Percentiles rank a stretch among this genome's conserved stretches.
Evolutionary conservation across 2,113 vertebrate species (phyloP).

Genomic region (Sebastes schlegelii): DNA sequence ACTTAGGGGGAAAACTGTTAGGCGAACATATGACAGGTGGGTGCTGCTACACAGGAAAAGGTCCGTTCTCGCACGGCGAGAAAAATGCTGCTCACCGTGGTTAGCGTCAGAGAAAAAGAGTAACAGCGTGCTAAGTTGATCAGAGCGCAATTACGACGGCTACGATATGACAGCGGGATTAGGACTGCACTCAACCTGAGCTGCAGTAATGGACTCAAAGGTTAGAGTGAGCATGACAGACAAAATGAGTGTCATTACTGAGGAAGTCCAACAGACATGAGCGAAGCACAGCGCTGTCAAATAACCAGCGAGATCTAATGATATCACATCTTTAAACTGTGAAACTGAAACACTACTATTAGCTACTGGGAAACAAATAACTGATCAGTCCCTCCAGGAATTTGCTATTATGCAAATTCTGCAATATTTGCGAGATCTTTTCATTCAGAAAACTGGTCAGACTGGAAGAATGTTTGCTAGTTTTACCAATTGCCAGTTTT

Average conservation of each 20-base stretch:
- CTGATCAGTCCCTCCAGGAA: neutral
- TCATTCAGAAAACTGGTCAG: neutral
- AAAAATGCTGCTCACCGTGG: conserved; percentile 23
- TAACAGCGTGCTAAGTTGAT: neutral
- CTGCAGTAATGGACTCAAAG: conserved; percentile 10
- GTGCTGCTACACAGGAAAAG: conserved; percentile 29
- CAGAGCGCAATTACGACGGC: neutral
- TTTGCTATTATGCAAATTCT: neutral
- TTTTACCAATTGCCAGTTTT: neutral
- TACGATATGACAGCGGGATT: conserved; percentile 12
- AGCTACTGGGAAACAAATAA: neutral
- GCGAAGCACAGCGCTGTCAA: neutral
- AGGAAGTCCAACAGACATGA: neutral
- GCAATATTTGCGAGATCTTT: neutral
- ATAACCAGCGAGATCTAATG: neutral
- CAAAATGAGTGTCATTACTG: neutral
- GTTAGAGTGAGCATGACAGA: neutral
- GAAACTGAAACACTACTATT: neutral
- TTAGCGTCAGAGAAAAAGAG: neutral
- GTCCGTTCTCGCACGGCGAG: conserved; percentile 21
- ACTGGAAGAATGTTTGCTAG: neutral
- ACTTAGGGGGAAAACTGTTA: conserved; percentile 52
- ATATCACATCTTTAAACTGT: neutral
- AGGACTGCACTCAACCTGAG: neutral
- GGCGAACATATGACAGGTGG: conserved; percentile 60